Conservation (phyloP, 2,888 invertebrate species). For the Ornithoptera alexandrae region DNA sequence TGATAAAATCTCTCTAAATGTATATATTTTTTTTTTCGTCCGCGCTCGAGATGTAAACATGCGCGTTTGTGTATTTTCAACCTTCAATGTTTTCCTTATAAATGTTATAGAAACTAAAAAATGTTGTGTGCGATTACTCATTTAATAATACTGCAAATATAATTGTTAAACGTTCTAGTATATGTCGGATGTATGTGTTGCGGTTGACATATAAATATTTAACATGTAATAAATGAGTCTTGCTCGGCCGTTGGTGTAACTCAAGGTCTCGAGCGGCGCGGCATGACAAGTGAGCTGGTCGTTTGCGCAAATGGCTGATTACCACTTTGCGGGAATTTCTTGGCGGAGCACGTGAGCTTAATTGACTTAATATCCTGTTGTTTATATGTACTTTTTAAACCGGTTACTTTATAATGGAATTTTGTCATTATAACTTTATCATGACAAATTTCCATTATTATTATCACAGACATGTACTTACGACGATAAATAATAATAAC, state of each 20-base stretch:
- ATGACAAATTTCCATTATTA: conserved; percentile 2
- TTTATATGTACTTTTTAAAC: conserved; percentile 2
- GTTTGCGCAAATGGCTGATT: conserved; percentile 21
- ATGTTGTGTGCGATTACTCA: not conserved
- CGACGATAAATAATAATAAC: not conserved
- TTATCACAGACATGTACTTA: not conserved
- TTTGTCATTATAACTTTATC: conserved; percentile 2
- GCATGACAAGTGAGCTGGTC: conserved; percentile 22
- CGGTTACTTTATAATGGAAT: conserved; percentile 3
- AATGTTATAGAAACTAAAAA: not conserved
- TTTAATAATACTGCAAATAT: not conserved
- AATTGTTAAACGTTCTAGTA: conserved; percentile 5
- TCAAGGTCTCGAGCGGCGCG: conserved; percentile 21
- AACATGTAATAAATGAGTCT: conserved; percentile 16
- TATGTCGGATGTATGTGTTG: conserved; percentile 10
- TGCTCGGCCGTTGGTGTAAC: not conserved
- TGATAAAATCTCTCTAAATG: not conserved
- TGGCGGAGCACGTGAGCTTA: conserved; percentile 14
- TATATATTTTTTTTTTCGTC: not conserved
- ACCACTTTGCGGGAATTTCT: conserved; percentile 18
- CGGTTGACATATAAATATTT: conserved; percentile 16
- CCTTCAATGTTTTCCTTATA: not conserved
- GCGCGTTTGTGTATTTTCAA: not conserved
- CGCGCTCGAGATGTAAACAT: not conserved
- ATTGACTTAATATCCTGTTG: conserved; percentile 12